phyloP scores from a whole-genome alignment of 30 jellyfish, hydroid and myxozoan genomes.

The Morbakka virulenta region DNA sequence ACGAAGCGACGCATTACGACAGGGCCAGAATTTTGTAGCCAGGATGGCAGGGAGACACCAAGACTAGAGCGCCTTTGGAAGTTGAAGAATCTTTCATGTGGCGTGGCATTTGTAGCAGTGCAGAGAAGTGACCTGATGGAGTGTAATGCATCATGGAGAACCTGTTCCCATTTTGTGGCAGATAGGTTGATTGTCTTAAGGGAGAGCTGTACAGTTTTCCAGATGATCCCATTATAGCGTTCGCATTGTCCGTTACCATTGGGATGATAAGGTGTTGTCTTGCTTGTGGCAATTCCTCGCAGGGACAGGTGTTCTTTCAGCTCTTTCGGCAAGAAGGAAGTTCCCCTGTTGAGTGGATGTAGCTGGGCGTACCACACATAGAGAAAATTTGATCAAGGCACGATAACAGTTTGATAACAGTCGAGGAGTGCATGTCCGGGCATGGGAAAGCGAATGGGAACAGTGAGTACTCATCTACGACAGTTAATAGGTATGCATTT shows the following conservation, averaged over 20 bases:
- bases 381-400: conserved; percentile 34
- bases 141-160: no score
- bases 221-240: conserved; percentile 39
- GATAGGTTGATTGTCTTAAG: no score
- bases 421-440: conserved; percentile 10
- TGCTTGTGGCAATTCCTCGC: conserved; percentile 58
- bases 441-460: conserved; percentile 52
- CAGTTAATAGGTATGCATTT: conserved; percentile 52
- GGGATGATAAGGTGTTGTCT: conserved; percentile 42
- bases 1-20: no score
- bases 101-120: no score
- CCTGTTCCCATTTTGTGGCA: no score
- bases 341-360: conserved; percentile 64
- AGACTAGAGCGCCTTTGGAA: no score
- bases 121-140: no score
- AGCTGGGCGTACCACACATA: conserved; percentile 48
- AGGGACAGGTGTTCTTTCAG: conserved; percentile 15
- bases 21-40: no score
- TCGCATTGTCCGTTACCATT: conserved; percentile 58
- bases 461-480: conserved; percentile 64
- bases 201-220: conserved; percentile 54
- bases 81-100: no score
- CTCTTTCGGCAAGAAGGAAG: conserved; percentile 50
- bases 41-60: no score
- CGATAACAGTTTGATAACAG: conserved; percentile 34